phyloP scores from a whole-genome alignment of 1,140 invertebrate genomes.

The Drosophila kikkawai region DNA sequence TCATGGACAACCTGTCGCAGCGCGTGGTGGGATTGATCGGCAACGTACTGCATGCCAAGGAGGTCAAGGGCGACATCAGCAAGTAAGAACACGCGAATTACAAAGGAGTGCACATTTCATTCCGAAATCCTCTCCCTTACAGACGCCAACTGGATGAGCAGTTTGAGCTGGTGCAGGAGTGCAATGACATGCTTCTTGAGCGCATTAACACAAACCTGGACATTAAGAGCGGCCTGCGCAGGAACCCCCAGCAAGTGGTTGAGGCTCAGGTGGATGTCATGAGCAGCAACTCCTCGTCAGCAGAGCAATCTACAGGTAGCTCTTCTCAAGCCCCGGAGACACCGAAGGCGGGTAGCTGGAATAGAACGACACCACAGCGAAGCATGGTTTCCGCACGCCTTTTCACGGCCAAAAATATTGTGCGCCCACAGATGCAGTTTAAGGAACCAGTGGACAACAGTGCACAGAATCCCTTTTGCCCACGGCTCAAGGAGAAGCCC shows the following conservation, averaged over 20 bases:
- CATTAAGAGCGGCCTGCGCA: constrained; percentile 88
- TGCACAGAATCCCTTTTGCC: constrained; percentile 90
- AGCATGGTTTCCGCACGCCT: constrained; percentile 83
- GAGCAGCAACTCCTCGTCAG: constrained; percentile 64
- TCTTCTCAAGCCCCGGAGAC: constrained; percentile 10
- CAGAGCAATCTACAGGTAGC: constrained; percentile 4
- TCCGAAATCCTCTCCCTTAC: not conserved
- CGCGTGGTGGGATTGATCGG: constrained; percentile 87
- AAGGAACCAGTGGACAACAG: constrained; percentile 95
- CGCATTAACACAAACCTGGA: constrained; percentile 91
- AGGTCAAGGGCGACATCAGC: constrained; percentile 87
- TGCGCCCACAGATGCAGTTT: constrained; percentile 93
- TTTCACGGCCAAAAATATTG: constrained; percentile 90
- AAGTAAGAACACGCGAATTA: constrained; percentile 39
- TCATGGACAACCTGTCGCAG: constrained; percentile 87
- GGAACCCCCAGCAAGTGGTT: constrained; percentile 86
- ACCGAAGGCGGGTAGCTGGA: constrained; percentile 82
- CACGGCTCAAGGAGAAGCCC: constrained; percentile 94
- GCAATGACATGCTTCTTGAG: constrained; percentile 93
- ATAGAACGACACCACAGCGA: constrained; percentile 45
- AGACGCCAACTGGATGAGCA: constrained; percentile 89
- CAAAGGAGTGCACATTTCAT: not conserved
- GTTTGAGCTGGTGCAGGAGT: constrained; percentile 90
- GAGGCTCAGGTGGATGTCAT: constrained; percentile 84
- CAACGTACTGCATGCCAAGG: constrained; percentile 87